A percentile compares a stretch with the other conserved stretches of the same genome.
Evolutionary conservation across 2,888 invertebrate species (phyloP).

Genomic region (Leptopilina drosophilae): DNA sequence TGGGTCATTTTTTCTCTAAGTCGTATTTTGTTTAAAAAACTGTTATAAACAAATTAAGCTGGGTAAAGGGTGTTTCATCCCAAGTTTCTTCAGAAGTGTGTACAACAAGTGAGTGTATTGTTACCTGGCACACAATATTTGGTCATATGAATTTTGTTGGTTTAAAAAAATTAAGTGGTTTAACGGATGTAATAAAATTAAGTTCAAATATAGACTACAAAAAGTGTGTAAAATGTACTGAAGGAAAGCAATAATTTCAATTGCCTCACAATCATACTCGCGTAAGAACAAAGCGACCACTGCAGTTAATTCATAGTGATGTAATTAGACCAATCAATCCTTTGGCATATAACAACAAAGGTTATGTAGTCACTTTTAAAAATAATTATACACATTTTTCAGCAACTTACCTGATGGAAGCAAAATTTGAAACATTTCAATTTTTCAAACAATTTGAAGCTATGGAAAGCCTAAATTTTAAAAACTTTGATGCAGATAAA

Average conservation of each 20-base stretch:
- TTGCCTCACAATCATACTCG: slow-evolving; percentile 48
- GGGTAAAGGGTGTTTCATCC: too few relatives aligned
- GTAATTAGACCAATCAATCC: slow-evolving; percentile 60
- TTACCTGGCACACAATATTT: slow-evolving; percentile 51
- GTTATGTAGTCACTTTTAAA: slow-evolving; percentile 53
- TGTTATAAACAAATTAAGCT: too few relatives aligned
- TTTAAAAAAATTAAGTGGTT: slow-evolving; percentile 42
- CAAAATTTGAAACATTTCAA: slow-evolving; percentile 60
- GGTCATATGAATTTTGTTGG: slow-evolving; percentile 50
- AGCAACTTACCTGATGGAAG: slow-evolving; percentile 42
- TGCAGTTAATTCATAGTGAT: slow-evolving; percentile 61
- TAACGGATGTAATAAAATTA: slow-evolving; percentile 46
- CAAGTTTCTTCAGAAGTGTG: neutral
- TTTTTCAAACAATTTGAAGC: slow-evolving; percentile 60
- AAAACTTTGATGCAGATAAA: too few relatives aligned
- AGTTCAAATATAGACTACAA: slow-evolving; percentile 22
- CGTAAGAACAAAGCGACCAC: slow-evolving; percentile 52
- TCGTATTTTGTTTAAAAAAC: neutral
- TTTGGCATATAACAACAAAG: slow-evolving; percentile 56
- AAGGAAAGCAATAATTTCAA: slow-evolving; percentile 58
- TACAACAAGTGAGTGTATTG: slow-evolving; percentile 37
- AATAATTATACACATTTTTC: slow-evolving; percentile 64
- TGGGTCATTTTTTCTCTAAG: too few relatives aligned
- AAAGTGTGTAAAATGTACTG: slow-evolving; percentile 51
- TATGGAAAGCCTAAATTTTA: too few relatives aligned